Evolutionary conservation across 2,888 invertebrate genomes (phyloP).

Genomic region (Amorpha juglandis): DNA sequence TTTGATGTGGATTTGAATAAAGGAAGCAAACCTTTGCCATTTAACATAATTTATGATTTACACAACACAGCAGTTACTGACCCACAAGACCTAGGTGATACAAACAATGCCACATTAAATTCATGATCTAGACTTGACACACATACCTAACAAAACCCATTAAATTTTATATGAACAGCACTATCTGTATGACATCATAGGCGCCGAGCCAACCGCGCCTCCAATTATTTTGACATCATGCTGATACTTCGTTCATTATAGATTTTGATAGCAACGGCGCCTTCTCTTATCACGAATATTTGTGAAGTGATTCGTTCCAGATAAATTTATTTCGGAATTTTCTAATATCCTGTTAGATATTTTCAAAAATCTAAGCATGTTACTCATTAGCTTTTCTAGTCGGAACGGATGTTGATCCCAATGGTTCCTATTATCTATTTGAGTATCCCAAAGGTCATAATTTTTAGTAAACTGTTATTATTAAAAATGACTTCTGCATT

Average conservation of each 20-base stretch:
- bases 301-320: constrained; percentile 4
- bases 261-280: constrained; percentile 8
- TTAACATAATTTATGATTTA: too few species aligned
- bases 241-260: constrained; percentile 5
- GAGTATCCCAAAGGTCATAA: too few species aligned
- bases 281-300: constrained; percentile 23
- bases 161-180: constrained; percentile 8
- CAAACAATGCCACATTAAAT: constrained; percentile 20
- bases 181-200: constrained; percentile 24
- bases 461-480: too few species aligned
- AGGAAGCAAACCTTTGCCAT: too few species aligned
- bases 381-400: background rate
- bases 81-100: background rate
- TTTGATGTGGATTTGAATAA: too few species aligned
- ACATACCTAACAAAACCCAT: constrained; percentile 6
- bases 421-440: too few species aligned
- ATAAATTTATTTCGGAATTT: background rate
- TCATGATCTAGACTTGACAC: constrained; percentile 16
- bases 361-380: background rate
- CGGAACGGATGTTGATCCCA: background rate
- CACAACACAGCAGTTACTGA: too few species aligned
- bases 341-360: background rate
- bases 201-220: constrained; percentile 25
- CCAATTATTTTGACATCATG: constrained; percentile 26
- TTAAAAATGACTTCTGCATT: too few species aligned